phyloP scores from a whole-genome alignment of 2,113 vertebrate genomes.

The Silurus asotus region DNA sequence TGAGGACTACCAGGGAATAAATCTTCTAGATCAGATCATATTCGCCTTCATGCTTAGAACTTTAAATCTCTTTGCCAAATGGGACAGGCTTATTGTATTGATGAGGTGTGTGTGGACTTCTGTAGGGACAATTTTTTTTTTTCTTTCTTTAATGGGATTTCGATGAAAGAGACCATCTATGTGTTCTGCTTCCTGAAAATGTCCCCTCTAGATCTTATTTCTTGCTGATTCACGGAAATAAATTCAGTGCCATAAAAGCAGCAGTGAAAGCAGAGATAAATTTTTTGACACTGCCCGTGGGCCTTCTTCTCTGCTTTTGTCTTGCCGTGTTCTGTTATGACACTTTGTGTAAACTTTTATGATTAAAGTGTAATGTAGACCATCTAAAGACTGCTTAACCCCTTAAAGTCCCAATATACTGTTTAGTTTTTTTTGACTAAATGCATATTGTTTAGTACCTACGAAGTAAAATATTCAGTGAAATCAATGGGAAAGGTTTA shows the following conservation, averaged over 20 bases:
- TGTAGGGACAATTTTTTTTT: neutral
- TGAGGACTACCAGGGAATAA: constrained; percentile 21
- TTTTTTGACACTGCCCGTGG: neutral
- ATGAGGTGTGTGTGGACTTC: neutral
- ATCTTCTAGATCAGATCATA: constrained; percentile 16
- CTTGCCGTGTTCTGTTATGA: neutral
- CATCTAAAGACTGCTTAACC: neutral
- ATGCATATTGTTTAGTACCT: neutral
- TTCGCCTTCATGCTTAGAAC: constrained; percentile 31
- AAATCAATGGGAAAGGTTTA: neutral
- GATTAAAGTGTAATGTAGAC: neutral
- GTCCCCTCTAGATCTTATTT: constrained; percentile 1
- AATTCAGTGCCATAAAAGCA: neutral
- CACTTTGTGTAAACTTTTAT: neutral
- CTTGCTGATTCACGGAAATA: neutral
- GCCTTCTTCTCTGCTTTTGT: neutral
- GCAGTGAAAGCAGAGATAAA: neutral
- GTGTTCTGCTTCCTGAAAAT: constrained; percentile 11
- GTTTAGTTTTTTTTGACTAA: neutral
- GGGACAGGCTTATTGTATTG: neutral
- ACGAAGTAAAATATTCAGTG: neutral
- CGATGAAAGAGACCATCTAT: neutral
- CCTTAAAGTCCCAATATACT: neutral
- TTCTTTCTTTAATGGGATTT: neutral
- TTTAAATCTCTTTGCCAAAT: constrained; percentile 1